Percentiles rank a stretch among this genome's conserved stretches.
Evolutionary conservation across 2,113 vertebrate species (phyloP).

Genomic region (Leucosticte australis): DNA sequence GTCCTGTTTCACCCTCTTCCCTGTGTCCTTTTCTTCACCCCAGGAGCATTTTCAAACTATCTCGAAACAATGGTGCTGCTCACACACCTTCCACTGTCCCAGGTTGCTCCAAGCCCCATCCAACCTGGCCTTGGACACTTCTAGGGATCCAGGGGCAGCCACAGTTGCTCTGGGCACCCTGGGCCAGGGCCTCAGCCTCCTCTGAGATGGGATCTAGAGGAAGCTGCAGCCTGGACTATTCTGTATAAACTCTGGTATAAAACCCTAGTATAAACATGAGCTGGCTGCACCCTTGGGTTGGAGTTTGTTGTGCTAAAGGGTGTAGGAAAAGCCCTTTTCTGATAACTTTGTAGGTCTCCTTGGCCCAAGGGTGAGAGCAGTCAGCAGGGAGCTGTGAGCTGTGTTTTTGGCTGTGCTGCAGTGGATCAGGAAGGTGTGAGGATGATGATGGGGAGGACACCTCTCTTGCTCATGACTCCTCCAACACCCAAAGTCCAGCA

Average conservation of each 20-base stretch:
- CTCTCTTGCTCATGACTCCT: neutral
- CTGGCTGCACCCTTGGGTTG: neutral
- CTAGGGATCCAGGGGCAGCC: neutral
- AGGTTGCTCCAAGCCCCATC: fast-evolving
- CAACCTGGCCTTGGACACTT: fast-evolving
- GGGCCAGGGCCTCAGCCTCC: neutral
- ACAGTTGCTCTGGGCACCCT: neutral
- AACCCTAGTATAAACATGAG: no score
- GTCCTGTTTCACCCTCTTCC: neutral
- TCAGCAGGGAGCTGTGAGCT: neutral
- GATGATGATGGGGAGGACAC: no score
- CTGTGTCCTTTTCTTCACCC: neutral
- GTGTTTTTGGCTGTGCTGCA: neutral
- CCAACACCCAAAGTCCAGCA: fast-evolving
- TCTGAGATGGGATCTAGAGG: neutral
- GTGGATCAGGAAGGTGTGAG: neutral
- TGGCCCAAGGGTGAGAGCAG: neutral
- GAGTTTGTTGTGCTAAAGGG: neutral
- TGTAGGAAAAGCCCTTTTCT: neutral
- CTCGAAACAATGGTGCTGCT: neutral
- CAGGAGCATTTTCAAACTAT: neutral
- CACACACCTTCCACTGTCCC: neutral
- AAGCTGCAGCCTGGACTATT: neutral
- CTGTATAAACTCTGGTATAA: no score
- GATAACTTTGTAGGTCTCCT: neutral